Evolutionary conservation across 1,140 invertebrate species (phyloP).

Genomic region (Calephelis nemesis): DNA sequence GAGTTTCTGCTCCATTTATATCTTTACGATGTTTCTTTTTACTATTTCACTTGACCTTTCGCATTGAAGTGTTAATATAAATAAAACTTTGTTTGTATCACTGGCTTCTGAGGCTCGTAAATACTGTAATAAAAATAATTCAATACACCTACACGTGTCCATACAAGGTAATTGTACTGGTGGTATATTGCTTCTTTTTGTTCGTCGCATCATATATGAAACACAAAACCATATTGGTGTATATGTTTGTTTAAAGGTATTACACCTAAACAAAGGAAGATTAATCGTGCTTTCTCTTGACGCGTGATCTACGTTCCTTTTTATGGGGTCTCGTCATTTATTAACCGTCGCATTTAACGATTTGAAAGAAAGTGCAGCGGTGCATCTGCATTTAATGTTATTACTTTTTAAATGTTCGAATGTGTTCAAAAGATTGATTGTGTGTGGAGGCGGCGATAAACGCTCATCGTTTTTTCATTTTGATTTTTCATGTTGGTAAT

Average conservation of each 20-base stretch:
- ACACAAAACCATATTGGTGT: constrained; percentile 38
- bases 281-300: constrained; percentile 60
- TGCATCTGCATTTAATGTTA: constrained; percentile 43
- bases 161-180: constrained; percentile 24
- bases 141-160: constrained; percentile 20
- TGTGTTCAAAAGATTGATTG: constrained; percentile 32
- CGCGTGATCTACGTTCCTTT: constrained; percentile 53
- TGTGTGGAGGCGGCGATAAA: constrained; percentile 12
- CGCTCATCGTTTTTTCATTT: constrained; percentile 7
- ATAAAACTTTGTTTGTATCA: constrained; percentile 10
- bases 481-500: background rate
- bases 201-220: constrained; percentile 22
- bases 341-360: constrained; percentile 50
- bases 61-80: constrained; percentile 14
- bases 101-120: constrained; percentile 17
- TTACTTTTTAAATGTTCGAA: constrained; percentile 35
- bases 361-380: constrained; percentile 59
- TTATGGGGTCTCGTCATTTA: constrained; percentile 51
- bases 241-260: constrained; percentile 57
- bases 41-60: constrained; percentile 1
- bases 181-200: constrained; percentile 2
- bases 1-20: background rate
- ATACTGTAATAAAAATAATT: constrained; percentile 24
- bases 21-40: background rate
- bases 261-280: constrained; percentile 65